These are phyloP conservation scores for Cydia amplana DNA, from an alignment of 1,140 invertebrate species.

Conservation along the genomic window DNA sequence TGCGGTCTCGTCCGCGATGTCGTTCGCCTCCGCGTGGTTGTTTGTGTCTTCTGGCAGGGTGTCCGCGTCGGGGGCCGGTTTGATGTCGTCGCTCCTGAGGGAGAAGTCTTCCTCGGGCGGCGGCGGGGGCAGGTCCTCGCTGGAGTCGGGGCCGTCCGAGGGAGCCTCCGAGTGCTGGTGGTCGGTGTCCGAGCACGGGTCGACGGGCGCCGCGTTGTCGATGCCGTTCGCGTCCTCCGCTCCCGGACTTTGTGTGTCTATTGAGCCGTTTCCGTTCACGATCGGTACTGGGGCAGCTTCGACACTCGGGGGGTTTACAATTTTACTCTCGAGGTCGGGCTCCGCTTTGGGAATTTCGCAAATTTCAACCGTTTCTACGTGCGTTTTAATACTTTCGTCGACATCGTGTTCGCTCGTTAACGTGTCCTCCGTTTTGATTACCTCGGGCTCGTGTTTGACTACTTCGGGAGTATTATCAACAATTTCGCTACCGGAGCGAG, in stretches of 20 bases:
- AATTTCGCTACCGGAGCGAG: conserved; percentile 1
- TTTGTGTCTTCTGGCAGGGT: not conserved
- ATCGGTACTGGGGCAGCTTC: not conserved
- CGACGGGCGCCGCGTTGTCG: not conserved
- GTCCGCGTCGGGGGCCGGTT: not conserved
- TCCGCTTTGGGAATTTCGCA: conserved; percentile 31
- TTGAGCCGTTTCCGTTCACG: not conserved
- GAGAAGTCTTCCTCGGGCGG: conserved; percentile 35
- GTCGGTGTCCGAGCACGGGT: not conserved
- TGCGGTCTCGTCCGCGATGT: conserved; percentile 33
- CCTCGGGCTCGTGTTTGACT: not conserved
- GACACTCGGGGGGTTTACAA: not conserved
- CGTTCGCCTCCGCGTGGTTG: conserved; percentile 34
- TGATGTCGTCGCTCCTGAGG: conserved; percentile 21
- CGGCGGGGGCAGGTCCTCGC: conserved; percentile 43
- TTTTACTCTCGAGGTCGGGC: not conserved
- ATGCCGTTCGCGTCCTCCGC: not conserved
- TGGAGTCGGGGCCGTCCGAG: conserved; percentile 37
- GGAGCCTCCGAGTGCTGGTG: conserved; percentile 32
- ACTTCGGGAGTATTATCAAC: not conserved
- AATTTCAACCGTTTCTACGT: conserved; percentile 21
- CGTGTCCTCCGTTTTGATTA: not conserved
- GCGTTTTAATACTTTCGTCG: not conserved
- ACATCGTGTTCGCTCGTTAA: not conserved
- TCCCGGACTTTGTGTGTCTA: not conserved